Conservation (phyloP, 2,113 vertebrate species). For the Phyllostomus hastatus region DNA sequence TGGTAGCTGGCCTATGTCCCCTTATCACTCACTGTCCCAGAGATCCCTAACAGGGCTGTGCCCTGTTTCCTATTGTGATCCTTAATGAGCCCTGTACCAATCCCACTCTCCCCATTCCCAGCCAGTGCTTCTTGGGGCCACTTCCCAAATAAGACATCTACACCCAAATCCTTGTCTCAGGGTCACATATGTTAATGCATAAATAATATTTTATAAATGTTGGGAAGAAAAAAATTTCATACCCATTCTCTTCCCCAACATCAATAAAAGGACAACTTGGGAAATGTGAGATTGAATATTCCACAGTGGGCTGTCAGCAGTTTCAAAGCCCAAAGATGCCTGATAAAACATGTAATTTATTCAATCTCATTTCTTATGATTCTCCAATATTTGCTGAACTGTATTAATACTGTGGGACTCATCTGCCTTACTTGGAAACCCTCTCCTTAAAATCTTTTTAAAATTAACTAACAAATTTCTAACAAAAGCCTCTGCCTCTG, state of each 20-base stretch:
- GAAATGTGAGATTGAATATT: constrained; percentile 75
- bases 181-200: constrained; percentile 42
- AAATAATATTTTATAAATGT: constrained; percentile 60
- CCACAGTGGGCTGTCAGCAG: constrained; percentile 70
- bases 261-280: constrained; percentile 72
- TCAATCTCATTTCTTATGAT: constrained; percentile 77
- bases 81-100: neutral
- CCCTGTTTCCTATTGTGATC: neutral
- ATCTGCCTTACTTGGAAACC: constrained; percentile 68
- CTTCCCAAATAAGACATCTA: neutral
- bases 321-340: constrained; percentile 75
- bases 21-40: neutral
- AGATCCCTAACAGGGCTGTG: neutral
- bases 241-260: constrained; percentile 57
- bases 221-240: constrained; percentile 60
- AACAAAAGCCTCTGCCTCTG: constrained; percentile 54
- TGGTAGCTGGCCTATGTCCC: neutral
- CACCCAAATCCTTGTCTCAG: constrained; percentile 22
- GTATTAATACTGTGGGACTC: constrained; percentile 75
- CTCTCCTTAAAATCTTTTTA: constrained; percentile 70
- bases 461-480: constrained; percentile 70
- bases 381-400: constrained; percentile 76
- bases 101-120: neutral
- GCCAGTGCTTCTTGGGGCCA: neutral
- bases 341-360: constrained; percentile 78